phyloP scores from a whole-genome alignment of 2,888 invertebrate species.

The Ornithoptera alexandrae region DNA sequence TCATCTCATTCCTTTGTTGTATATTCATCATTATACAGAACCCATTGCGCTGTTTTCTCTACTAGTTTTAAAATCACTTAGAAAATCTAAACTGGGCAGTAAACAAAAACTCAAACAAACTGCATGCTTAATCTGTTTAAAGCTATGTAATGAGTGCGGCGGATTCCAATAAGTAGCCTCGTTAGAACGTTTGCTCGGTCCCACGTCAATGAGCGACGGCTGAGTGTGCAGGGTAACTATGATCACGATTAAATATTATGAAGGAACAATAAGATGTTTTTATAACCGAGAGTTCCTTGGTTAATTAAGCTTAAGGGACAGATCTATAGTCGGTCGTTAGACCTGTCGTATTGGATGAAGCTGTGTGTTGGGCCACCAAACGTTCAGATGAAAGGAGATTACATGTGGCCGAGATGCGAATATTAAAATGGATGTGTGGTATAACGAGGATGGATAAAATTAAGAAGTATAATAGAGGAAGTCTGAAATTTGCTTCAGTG shows the following conservation, averaged over 20 bases:
- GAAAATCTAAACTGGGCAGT: conserved; percentile 9
- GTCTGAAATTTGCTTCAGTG: too few relatives aligned
- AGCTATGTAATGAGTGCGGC: conserved; percentile 15
- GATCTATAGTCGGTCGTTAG: too few relatives aligned
- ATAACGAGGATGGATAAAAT: too few relatives aligned
- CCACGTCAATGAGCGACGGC: conserved; percentile 34
- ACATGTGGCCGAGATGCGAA: too few relatives aligned
- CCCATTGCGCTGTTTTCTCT: neutral
- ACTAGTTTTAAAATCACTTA: neutral
- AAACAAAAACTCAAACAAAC: conserved; percentile 12
- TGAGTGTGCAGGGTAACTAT: conserved; percentile 34
- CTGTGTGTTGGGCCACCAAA: too few relatives aligned
- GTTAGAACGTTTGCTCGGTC: conserved; percentile 35
- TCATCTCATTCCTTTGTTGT: too few relatives aligned
- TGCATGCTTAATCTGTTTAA: conserved; percentile 16
- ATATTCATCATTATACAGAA: neutral
- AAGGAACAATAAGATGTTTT: neutral
- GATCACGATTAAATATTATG: neutral
- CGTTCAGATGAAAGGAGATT: too few relatives aligned
- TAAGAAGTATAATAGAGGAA: too few relatives aligned
- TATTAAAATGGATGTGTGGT: too few relatives aligned
- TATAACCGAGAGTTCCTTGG: neutral
- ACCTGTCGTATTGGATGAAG: too few relatives aligned
- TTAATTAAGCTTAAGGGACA: too few relatives aligned
- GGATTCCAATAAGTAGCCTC: conserved; percentile 36